Evolutionary conservation across 2,888 invertebrate species (phyloP).

Genomic region (Nowickia ferox): DNA sequence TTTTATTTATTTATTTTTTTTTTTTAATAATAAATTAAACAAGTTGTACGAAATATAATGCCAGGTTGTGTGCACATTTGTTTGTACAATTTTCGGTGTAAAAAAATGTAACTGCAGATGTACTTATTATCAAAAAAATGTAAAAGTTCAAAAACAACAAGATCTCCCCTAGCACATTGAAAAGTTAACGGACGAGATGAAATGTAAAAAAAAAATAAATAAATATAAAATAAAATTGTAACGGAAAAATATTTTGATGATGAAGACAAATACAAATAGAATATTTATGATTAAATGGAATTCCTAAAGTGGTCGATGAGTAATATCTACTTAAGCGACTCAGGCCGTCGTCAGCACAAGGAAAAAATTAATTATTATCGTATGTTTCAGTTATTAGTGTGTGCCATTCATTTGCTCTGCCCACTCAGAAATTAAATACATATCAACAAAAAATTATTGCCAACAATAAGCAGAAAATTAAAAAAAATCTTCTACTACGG

Average conservation of each 20-base stretch:
- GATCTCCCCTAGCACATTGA: slow-evolving; percentile 7
- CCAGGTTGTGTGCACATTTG: neutral
- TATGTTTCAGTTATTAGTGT: slow-evolving; percentile 55
- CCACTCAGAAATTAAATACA: slow-evolving; percentile 52
- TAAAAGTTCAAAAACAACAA: neutral
- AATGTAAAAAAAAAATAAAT: slow-evolving; percentile 19
- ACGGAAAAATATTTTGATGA: slow-evolving; percentile 36
- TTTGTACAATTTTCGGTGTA: slow-evolving; percentile 11
- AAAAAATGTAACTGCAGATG: slow-evolving; percentile 11
- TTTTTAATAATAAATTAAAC: slow-evolving; percentile 36
- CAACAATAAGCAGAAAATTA: slow-evolving; percentile 24
- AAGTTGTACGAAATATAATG: slow-evolving; percentile 2
- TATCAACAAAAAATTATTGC: slow-evolving; percentile 32
- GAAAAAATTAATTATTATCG: slow-evolving; percentile 24
- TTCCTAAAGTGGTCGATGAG: slow-evolving; percentile 67
- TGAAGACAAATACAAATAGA: slow-evolving; percentile 7
- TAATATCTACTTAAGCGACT: slow-evolving; percentile 43
- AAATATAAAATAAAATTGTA: slow-evolving; percentile 6
- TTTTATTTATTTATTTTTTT: no score
- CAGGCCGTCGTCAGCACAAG: neutral
- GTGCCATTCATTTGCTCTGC: slow-evolving; percentile 53
- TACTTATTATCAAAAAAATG: neutral
- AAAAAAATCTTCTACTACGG: slow-evolving; percentile 31
- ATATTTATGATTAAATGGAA: slow-evolving; percentile 65
- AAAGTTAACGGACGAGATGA: neutral